Conservation (phyloP, 2,888 invertebrate species). For the Sinotaia quadrata region DNA sequence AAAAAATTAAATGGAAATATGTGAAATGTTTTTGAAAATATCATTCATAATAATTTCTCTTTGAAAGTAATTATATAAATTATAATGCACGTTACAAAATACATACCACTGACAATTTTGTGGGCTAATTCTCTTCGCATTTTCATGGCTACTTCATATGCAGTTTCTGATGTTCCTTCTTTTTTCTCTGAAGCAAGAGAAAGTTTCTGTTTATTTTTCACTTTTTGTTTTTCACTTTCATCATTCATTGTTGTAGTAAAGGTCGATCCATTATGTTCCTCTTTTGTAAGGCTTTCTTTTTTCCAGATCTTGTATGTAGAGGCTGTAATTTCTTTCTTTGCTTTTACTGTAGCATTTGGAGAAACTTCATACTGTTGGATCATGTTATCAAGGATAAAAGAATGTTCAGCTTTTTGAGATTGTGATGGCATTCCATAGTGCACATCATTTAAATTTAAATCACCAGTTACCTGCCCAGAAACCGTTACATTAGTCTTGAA, state of each 20-base stretch:
- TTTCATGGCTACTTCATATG: slow-evolving; percentile 51
- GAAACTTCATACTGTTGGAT: too few relatives aligned
- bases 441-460: slow-evolving; percentile 25
- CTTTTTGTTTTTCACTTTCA: too few relatives aligned
- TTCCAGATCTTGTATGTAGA: neutral
- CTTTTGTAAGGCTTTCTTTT: neutral
- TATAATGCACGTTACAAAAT: too few relatives aligned
- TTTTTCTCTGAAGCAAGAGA: too few relatives aligned
- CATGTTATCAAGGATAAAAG: too few relatives aligned
- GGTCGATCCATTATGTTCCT: slow-evolving; percentile 1
- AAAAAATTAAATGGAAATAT: too few relatives aligned
- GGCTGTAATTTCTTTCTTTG: neutral
- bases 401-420: neutral
- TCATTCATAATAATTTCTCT: too few relatives aligned
- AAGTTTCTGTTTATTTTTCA: too few relatives aligned
- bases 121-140: slow-evolving; percentile 42
- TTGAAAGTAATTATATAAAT: too few relatives aligned
- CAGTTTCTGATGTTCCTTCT: slow-evolving; percentile 37
- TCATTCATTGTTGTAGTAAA: too few relatives aligned
- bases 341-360: too few relatives aligned
- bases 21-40: too few relatives aligned
- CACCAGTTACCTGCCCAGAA: neutral
- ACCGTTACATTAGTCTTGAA: neutral
- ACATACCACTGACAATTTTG: slow-evolving; percentile 7
- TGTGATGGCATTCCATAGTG: neutral